Percentiles rank a stretch among this genome's conserved stretches.
Conservation (phyloP, 2,113 vertebrate genomes). For the Gavia stellata region DNA sequence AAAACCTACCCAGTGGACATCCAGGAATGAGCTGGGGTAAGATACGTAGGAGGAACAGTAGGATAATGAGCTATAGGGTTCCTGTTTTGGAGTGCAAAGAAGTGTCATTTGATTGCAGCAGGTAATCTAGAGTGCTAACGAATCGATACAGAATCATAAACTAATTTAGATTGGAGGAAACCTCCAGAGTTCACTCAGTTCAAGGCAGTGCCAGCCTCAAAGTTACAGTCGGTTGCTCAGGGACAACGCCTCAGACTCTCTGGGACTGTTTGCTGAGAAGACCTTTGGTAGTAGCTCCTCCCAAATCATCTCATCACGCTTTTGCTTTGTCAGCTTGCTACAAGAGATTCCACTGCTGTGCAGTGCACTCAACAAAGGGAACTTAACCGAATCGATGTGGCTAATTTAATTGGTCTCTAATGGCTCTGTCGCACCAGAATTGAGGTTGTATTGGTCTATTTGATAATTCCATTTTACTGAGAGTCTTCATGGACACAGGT, state of each 20-base stretch:
- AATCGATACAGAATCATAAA: conserved; percentile 2
- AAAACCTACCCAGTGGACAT: neutral
- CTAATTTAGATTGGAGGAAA: conserved; percentile 26
- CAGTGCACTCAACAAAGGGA: neutral
- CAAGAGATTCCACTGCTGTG: neutral
- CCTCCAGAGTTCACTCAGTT: neutral
- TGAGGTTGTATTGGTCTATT: neutral
- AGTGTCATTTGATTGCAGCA: neutral
- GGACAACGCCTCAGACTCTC: neutral
- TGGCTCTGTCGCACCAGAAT: neutral
- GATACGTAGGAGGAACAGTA: fast-evolving
- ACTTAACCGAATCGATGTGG: neutral
- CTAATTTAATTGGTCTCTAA: neutral
- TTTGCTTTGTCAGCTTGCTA: neutral
- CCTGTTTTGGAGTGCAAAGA: neutral
- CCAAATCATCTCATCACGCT: neutral
- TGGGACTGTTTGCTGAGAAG: neutral
- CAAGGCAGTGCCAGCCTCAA: neutral
- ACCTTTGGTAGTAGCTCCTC: neutral
- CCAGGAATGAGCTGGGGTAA: neutral
- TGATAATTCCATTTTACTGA: neutral
- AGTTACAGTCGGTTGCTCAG: neutral
- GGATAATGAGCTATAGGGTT: neutral
- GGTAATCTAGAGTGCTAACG: neutral
- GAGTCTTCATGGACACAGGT: neutral